These are phyloP conservation scores for Heterodera carotae DNA, from an alignment of 1,140 invertebrate species.

Conservation along the genomic window DNA sequence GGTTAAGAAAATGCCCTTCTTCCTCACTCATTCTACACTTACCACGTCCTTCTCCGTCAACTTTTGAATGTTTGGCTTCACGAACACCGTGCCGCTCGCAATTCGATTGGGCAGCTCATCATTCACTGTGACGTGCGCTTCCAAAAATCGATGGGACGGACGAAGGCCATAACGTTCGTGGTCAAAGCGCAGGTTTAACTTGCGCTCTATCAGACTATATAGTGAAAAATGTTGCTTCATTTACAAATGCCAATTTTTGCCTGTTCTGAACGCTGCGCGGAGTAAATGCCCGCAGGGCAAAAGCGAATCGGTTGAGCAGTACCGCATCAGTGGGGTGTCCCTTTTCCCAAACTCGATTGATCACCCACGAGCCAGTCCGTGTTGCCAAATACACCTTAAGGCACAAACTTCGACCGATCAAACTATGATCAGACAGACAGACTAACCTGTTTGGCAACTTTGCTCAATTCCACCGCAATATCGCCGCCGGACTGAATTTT, in stretches of 20 bases:
- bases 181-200: constrained; percentile 66
- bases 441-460: constrained; percentile 64
- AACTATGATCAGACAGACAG: constrained; percentile 1
- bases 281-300: background rate
- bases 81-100: constrained; percentile 67
- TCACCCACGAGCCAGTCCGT: constrained; percentile 68
- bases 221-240: background rate
- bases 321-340: constrained; percentile 52
- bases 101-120: constrained; percentile 71
- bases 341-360: constrained; percentile 65
- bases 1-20: background rate
- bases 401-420: background rate
- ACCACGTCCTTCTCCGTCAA: constrained; percentile 64
- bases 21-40: too few species aligned
- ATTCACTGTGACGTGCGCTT: constrained; percentile 70
- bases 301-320: constrained; percentile 32
- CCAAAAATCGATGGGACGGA: constrained; percentile 67
- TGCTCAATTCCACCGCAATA: constrained; percentile 69
- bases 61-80: constrained; percentile 66
- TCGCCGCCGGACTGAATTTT: constrained; percentile 67
- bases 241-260: constrained; percentile 14
- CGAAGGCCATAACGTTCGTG: constrained; percentile 68
- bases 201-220: background rate
- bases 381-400: constrained; percentile 68
- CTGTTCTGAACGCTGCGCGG: constrained; percentile 13